Base-by-base conservation (phyloP, 2,113 vertebrate genomes). In the Nycticryphes semicollaris region DNA sequence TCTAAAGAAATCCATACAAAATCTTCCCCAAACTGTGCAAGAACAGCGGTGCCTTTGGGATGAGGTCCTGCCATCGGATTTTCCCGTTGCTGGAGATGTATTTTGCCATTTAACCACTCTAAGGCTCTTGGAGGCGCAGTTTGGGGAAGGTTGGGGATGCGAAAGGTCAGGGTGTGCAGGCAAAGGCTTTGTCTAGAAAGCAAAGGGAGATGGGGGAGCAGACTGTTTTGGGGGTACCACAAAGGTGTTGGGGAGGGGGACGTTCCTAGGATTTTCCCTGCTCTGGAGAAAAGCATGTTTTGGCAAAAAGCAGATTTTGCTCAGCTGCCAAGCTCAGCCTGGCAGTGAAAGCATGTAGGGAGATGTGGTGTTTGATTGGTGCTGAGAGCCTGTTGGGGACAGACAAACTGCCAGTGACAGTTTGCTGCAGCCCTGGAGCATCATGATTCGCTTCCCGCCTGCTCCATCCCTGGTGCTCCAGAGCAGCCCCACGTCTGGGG, bases 51-150 rank as follows among this genome's bases (percentile, higher is more conserved):
- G 39, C 4, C 45, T 48, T 7, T 33, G 45, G 70, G 18, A 24
- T 1, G 6, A 39, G 81, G 45, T 22, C 43, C 20, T 2, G 1
- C 64, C 0, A 1, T 9, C 18, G 63, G 62, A 4, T 57, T 77
- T 66, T 35, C 63, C 31, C 0, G 0, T 25, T 37, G 70, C 48
- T 43, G 25, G 31, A 24, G 8, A 30, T 0, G 6, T 1, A 2
- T 67, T 48, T 73, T 54, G 48, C 45, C 30, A 2, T 60, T 31
- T 48, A 22, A 35, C 14, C 30, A 24, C 2, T 16, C 31, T 15
- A 5, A 45, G 3, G 35, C 19, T 39, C 27, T 14, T 3, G 17
- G 51, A 47, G 45, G 13, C 14, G 57, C 39, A 28, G 47, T 64
- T 24, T 64, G 57, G 66, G 43, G 66, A 11, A 28, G 59, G 54